phyloP scores from a whole-genome alignment of 2,797 vertebrate species.

The Sebastes taczanowskii region DNA sequence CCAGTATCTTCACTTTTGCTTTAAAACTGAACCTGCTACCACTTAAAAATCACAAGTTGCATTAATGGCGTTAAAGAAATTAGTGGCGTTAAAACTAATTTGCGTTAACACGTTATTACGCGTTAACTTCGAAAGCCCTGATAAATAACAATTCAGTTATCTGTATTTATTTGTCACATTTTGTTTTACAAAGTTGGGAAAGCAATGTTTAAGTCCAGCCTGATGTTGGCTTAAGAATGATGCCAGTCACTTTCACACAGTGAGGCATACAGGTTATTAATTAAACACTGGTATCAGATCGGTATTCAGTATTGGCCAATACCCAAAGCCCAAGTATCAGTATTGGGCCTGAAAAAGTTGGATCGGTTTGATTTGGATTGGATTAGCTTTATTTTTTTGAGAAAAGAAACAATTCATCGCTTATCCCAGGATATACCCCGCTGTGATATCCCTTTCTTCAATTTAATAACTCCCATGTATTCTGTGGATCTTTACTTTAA shows the following conservation, averaged over 20 bases:
- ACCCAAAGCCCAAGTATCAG: background rate
- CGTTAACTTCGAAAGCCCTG: rapidly evolving
- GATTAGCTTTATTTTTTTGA: background rate
- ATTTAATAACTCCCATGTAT: background rate
- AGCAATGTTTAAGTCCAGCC: background rate
- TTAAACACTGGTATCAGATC: background rate
- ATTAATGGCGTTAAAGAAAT: no score
- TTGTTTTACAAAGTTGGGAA: background rate
- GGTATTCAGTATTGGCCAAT: background rate
- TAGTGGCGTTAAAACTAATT: no score
- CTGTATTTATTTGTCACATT: background rate
- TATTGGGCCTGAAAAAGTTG: background rate
- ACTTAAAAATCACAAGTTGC: no score
- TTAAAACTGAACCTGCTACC: no score
- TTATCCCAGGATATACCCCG: background rate
- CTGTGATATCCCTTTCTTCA: background rate
- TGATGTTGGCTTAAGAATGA: background rate
- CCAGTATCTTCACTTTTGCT: no score
- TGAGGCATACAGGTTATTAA: background rate
- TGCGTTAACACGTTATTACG: no score
- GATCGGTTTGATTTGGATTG: background rate
- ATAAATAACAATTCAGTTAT: no score
- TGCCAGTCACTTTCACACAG: background rate
- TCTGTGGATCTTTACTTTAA: background rate
- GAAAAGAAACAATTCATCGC: background rate